Conservation (phyloP, 2,113 vertebrate species). For the Apteryx mantelli region DNA sequence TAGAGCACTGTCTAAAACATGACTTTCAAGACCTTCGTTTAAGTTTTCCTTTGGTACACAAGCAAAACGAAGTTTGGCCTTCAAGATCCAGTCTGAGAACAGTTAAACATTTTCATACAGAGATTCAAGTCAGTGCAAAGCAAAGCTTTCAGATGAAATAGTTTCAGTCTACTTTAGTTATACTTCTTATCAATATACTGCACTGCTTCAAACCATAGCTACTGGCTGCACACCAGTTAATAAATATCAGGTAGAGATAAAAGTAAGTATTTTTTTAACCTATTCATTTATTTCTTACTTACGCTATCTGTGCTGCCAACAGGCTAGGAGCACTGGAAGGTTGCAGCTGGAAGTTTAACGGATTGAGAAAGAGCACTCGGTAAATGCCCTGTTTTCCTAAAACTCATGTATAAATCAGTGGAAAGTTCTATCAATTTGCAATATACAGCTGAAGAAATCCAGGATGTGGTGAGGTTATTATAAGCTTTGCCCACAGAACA, state of each 20-base stretch:
- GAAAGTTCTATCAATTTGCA: background rate
- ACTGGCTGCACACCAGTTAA: background rate
- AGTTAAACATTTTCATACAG: background rate
- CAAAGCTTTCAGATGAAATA: background rate
- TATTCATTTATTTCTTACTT: background rate
- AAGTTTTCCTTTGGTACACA: background rate
- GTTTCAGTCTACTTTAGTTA: background rate
- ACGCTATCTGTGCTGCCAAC: background rate
- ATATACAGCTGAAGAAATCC: background rate
- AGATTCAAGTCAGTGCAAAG: background rate
- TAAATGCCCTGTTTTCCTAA: background rate
- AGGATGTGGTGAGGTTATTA: background rate
- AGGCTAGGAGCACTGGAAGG: background rate
- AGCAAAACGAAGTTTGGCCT: background rate
- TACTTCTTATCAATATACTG: background rate
- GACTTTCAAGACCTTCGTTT: background rate
- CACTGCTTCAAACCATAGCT: background rate
- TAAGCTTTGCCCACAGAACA: background rate
- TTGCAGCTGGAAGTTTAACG: background rate
- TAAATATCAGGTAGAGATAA: background rate
- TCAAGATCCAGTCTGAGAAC: background rate
- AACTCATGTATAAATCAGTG: accelerated
- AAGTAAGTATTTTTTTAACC: background rate
- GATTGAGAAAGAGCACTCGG: background rate
- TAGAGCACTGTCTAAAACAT: background rate